A percentile compares a stretch with the other conserved stretches of the same genome.
phyloP scores from a whole-genome alignment of 1,140 invertebrate genomes.

The Conus ventricosus region DNA sequence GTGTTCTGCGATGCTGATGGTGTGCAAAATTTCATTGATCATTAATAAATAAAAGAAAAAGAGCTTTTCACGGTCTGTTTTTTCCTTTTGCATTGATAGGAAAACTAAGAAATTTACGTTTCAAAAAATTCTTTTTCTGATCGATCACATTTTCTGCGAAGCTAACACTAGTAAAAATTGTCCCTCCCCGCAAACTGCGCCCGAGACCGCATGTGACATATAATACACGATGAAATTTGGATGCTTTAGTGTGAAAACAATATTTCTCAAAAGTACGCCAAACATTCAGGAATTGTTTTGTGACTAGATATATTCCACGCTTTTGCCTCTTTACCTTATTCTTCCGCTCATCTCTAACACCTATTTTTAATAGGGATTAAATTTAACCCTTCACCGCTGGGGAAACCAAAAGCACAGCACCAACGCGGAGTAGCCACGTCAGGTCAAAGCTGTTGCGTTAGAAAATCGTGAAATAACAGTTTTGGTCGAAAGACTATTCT shows the following conservation, averaged over 20 bases:
- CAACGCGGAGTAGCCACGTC: constrained; percentile 22
- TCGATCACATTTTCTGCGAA: background rate
- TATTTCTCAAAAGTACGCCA: too few relatives aligned
- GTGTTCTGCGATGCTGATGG: too few relatives aligned
- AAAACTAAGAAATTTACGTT: too few relatives aligned
- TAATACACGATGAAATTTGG: too few relatives aligned
- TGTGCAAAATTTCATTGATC: too few relatives aligned
- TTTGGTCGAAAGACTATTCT: background rate
- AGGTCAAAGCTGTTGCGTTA: background rate
- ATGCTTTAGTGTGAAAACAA: too few relatives aligned
- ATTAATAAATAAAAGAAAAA: too few relatives aligned
- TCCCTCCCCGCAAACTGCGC: too few relatives aligned
- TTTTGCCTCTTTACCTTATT: background rate
- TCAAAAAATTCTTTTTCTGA: background rate
- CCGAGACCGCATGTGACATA: too few relatives aligned
- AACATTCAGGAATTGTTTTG: too few relatives aligned
- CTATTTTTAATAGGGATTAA: background rate
- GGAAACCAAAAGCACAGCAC: constrained; percentile 17
- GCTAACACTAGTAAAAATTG: too few relatives aligned
- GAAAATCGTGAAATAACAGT: background rate
- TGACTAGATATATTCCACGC: too few relatives aligned
- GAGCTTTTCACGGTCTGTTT: background rate
- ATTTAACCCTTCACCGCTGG: background rate
- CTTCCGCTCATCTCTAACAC: background rate
- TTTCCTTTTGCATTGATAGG: background rate